Evolutionary conservation across 2,888 invertebrate genomes (phyloP).

Genomic region (Autographa gamma): DNA sequence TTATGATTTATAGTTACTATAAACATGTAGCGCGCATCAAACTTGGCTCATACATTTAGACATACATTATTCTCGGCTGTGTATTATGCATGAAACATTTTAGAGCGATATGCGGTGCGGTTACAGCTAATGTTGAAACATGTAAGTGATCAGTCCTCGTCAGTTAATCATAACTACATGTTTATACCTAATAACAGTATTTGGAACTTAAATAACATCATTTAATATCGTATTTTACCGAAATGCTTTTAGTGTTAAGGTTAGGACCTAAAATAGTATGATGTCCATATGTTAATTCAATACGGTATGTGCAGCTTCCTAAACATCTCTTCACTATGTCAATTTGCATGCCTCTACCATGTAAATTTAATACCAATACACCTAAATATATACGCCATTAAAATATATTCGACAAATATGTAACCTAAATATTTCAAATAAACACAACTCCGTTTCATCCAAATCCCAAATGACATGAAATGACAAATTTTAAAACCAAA

Average conservation of each 20-base stretch:
- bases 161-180: conserved; percentile 26
- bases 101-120: conserved; percentile 26
- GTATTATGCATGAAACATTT: conserved; percentile 39
- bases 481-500: conserved; percentile 35
- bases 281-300: too few relatives aligned
- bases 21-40: background rate
- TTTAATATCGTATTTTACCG: too few relatives aligned
- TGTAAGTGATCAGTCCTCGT: conserved; percentile 8
- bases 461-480: conserved; percentile 16
- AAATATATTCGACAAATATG: too few relatives aligned
- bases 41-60: conserved; percentile 9
- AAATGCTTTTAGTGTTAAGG: too few relatives aligned
- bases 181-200: background rate
- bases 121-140: background rate
- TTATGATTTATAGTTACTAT: too few relatives aligned
- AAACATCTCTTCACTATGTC: too few relatives aligned
- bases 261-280: too few relatives aligned
- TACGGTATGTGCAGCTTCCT: too few relatives aligned
- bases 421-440: background rate
- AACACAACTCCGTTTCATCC: background rate
- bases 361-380: too few relatives aligned
- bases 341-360: too few relatives aligned
- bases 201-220: background rate
- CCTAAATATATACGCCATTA: too few relatives aligned
- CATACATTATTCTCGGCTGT: conserved; percentile 21